Conservation (phyloP, 2,113 vertebrate species). For the Cynopterus brachyotis region DNA sequence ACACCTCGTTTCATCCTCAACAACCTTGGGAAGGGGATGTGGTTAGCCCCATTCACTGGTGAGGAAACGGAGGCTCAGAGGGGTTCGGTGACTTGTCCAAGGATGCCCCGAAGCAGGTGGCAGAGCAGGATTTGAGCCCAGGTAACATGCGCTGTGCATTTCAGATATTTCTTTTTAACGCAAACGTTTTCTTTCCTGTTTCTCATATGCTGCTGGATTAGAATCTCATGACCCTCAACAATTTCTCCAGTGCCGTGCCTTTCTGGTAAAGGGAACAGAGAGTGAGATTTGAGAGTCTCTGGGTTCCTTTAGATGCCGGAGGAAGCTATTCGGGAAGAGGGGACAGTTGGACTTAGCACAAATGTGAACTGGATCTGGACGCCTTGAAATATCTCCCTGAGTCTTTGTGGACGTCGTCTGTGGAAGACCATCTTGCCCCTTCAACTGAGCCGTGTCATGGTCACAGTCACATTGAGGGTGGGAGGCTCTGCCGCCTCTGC, state of each 20-base stretch:
- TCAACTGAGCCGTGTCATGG: rapidly evolving
- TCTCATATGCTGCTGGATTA: neutral
- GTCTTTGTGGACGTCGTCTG: neutral
- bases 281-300: neutral
- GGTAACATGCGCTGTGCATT: rapidly evolving
- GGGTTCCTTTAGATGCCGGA: no score
- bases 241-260: rapidly evolving
- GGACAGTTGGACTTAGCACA: rapidly evolving
- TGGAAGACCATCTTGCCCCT: neutral
- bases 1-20: neutral
- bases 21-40: neutral
- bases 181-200: neutral
- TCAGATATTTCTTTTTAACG: neutral
- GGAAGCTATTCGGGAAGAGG: neutral
- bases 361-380: neutral
- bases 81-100: neutral
- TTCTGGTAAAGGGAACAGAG: neutral
- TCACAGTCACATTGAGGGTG: neutral
- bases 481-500: neutral
- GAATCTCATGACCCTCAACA: neutral
- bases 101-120: neutral
- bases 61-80: neutral
- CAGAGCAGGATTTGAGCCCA: rapidly evolving
- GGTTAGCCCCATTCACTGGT: rapidly evolving
- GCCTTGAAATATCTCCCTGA: neutral